Evolutionary conservation across 1,140 invertebrate genomes (phyloP).

Genomic region (Berghia stephanieae): DNA sequence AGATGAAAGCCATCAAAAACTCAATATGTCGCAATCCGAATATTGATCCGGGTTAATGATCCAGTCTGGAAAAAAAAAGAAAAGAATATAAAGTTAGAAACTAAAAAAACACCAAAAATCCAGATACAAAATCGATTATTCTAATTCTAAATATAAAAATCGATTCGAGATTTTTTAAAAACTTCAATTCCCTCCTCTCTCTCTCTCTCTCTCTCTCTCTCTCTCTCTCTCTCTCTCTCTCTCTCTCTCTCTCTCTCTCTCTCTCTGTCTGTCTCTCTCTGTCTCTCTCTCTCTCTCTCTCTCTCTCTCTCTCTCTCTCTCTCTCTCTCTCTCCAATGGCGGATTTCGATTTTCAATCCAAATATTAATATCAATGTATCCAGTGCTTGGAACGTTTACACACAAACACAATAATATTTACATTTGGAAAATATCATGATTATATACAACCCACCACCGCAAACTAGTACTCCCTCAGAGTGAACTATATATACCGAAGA

Average conservation of each 20-base stretch:
- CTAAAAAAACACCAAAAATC: too few species aligned
- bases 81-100: too few species aligned
- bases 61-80: too few species aligned
- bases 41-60: too few species aligned
- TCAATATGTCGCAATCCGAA: too few species aligned
- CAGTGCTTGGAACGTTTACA: not conserved
- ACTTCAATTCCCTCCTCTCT: not conserved
- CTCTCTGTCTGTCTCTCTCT: too few species aligned
- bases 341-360: not conserved
- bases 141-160: too few species aligned
- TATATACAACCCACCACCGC: not conserved
- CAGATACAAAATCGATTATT: too few species aligned
- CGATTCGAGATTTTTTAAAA: too few species aligned
- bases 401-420: not conserved
- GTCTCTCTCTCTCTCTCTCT: not conserved
- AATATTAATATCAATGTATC: conserved; percentile 6
- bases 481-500: too few species aligned
- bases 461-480: too few species aligned
- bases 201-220: conserved; percentile 6
- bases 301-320: not conserved
- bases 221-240: not conserved
- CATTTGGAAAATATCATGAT: conserved; percentile 23
- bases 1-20: too few species aligned
- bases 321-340: not conserved
- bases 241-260: not conserved